Evolutionary conservation across 2,888 invertebrate species (phyloP), one percentile per base, ranked within the genome.

Genomic region (Drosophila algonquin): DNA sequence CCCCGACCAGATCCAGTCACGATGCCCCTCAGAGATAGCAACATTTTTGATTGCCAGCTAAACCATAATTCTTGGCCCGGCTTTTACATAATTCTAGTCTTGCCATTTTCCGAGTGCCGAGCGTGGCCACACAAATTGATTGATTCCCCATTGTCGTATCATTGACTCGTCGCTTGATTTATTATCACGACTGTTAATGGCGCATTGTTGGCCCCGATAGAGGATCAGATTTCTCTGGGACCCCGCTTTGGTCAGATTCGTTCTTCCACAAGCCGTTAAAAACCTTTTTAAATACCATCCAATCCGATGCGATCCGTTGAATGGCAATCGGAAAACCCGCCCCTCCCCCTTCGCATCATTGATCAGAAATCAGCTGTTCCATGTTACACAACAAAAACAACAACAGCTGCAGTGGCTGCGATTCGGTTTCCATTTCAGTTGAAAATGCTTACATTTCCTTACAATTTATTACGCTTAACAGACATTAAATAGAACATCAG

Each of bases 381-480:
- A n/a, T 27, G 63, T 82, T 87, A 82, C 82, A 82, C 88, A 87
- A 82, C 75, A 75, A 62, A 55, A 70, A 75, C 45, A 73, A 62
- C 60, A 70, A 75, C 45, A 21, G 45, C 35, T 27, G 16, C 30
- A 44, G 27, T 45, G n/a, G 52, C 27, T 50, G 48, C 27, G 21
- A 47, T 40, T 24, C 16, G 32, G 10, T 46, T 7, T 40, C 63
- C 40, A 45, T 52, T 52, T 35, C 10, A 27, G 40, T 51, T 47
- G 65, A 52, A 64, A 65, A 65, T 65, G 65, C 65, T 53, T n/a
- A 64, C 52, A 69, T 68, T 68, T 68, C 67, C 70, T 64, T 73
- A 72, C 61, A 74, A 73, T 83, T 83, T 83, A 83, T 82, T 82
- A 73, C 55, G 65, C 75, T 81, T 81, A 79, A 76, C 85, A 81